phyloP scores from a whole-genome alignment of 2,888 invertebrate species.

The Nomada fabriciana region DNA sequence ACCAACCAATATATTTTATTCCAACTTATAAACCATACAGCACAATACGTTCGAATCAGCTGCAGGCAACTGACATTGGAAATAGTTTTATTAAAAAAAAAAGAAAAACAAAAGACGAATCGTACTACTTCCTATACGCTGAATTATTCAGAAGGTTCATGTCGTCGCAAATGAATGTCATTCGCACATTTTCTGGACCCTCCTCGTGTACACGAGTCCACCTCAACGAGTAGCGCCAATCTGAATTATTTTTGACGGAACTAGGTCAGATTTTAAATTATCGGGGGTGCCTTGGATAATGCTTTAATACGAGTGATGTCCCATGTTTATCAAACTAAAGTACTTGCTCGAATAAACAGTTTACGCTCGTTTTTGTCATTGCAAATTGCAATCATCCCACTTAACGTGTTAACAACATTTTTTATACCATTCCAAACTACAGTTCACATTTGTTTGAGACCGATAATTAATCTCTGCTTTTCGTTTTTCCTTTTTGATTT shows the following conservation, averaged over 20 bases:
- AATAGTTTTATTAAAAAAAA: too few relatives aligned
- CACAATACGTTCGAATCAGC: not conserved
- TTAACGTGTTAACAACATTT: not conserved
- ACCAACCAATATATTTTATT: too few relatives aligned
- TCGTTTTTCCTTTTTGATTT: too few relatives aligned
- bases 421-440: too few relatives aligned
- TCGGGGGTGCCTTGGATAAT: constrained; percentile 25
- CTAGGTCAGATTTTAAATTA: constrained; percentile 65
- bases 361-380: not conserved
- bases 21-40: too few relatives aligned
- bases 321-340: not conserved
- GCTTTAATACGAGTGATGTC: constrained; percentile 23
- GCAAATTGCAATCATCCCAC: not conserved
- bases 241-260: constrained; percentile 65
- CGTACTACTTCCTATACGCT: not conserved
- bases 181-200: constrained; percentile 43
- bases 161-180: constrained; percentile 56
- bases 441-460: too few relatives aligned
- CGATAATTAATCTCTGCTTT: too few relatives aligned
- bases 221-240: constrained; percentile 52
- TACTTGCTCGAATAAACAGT: not conserved
- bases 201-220: constrained; percentile 40
- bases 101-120: too few relatives aligned
- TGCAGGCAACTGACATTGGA: not conserved
- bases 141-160: constrained; percentile 47